These are phyloP conservation scores for Sebastes schlegelii DNA, from an alignment of 2,113 vertebrate genomes.

Conservation along the genomic window DNA sequence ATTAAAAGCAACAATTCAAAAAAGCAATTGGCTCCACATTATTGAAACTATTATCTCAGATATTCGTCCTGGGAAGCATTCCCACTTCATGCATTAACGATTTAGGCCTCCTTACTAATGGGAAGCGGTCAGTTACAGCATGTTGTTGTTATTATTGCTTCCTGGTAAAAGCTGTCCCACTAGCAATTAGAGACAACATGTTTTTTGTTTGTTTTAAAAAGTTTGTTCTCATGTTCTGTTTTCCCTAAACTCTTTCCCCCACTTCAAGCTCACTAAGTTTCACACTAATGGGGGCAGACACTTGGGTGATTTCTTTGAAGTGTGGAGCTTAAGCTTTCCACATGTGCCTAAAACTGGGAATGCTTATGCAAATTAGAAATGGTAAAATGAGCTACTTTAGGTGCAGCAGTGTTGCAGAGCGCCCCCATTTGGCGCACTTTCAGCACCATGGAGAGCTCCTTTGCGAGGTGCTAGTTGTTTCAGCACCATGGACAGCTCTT, in stretches of 20 bases:
- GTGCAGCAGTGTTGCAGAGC: slow-evolving; percentile 21
- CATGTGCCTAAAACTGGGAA: slow-evolving; percentile 15
- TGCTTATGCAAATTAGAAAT: slow-evolving; percentile 46
- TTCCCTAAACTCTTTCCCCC: background rate
- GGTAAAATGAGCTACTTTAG: slow-evolving; percentile 33
- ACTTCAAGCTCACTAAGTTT: background rate
- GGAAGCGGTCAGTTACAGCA: slow-evolving; percentile 49
- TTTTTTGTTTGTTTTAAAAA: slow-evolving; percentile 36
- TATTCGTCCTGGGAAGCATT: slow-evolving; percentile 28
- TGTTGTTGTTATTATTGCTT: slow-evolving; percentile 57
- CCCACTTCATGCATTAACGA: slow-evolving; percentile 56
- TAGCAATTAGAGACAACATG: slow-evolving; percentile 48
- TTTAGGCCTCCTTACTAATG: slow-evolving; percentile 53
- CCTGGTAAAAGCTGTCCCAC: slow-evolving; percentile 34
- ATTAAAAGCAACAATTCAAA: slow-evolving; percentile 26
- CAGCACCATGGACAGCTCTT: slow-evolving; percentile 29
- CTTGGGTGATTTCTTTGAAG: slow-evolving; percentile 40
- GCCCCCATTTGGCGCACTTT: slow-evolving; percentile 10
- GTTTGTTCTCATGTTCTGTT: slow-evolving; percentile 35
- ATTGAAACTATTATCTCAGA: slow-evolving; percentile 42
- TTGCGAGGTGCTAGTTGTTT: background rate
- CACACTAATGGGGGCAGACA: slow-evolving; percentile 19
- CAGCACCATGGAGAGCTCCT: slow-evolving; percentile 12
- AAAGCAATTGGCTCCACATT: slow-evolving; percentile 26
- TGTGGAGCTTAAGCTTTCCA: slow-evolving; percentile 31